Percentiles rank a stretch among this genome's conserved stretches.
phyloP scores from a whole-genome alignment of 1,140 invertebrate species.

The Sitophilus oryzae region DNA sequence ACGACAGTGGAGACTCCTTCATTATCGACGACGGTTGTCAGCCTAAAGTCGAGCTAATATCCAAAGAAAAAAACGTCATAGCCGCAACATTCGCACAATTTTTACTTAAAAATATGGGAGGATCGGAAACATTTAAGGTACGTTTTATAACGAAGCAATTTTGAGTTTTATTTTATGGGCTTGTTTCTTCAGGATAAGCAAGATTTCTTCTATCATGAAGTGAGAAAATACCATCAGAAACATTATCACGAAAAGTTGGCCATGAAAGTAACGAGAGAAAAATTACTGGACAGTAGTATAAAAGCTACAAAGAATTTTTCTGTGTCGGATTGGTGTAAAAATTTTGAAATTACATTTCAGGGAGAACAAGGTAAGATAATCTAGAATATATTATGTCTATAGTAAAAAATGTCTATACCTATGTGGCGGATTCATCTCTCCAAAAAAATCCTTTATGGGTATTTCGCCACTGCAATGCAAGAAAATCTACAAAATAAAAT shows the following conservation, averaged over 20 bases:
- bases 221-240: slow-evolving; percentile 77
- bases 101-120: slow-evolving; percentile 90
- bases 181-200: slow-evolving; percentile 66
- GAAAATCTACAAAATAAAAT: too few species aligned
- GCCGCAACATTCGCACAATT: slow-evolving; percentile 90
- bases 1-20: slow-evolving; percentile 55
- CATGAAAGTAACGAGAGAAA: slow-evolving; percentile 74
- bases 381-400: neutral
- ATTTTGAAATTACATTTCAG: slow-evolving; percentile 87
- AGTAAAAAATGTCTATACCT: too few species aligned
- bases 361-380: slow-evolving; percentile 75
- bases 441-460: too few species aligned
- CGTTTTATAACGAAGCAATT: neutral
- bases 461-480: too few species aligned
- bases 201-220: slow-evolving; percentile 91
- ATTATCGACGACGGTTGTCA: slow-evolving; percentile 86
- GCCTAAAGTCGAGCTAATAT: slow-evolving; percentile 72
- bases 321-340: slow-evolving; percentile 83
- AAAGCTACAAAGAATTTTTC: slow-evolving; percentile 75
- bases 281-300: slow-evolving; percentile 75
- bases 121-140: slow-evolving; percentile 84
- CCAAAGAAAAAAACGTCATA: slow-evolving; percentile 81
- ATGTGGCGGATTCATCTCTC: too few species aligned
- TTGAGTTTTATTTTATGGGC: neutral
- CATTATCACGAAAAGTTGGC: slow-evolving; percentile 78